Evolutionary conservation across 2,797 vertebrate species (phyloP), one percentile per base, ranked within the genome.

Genomic region (Tiaroga cobitis): DNA sequence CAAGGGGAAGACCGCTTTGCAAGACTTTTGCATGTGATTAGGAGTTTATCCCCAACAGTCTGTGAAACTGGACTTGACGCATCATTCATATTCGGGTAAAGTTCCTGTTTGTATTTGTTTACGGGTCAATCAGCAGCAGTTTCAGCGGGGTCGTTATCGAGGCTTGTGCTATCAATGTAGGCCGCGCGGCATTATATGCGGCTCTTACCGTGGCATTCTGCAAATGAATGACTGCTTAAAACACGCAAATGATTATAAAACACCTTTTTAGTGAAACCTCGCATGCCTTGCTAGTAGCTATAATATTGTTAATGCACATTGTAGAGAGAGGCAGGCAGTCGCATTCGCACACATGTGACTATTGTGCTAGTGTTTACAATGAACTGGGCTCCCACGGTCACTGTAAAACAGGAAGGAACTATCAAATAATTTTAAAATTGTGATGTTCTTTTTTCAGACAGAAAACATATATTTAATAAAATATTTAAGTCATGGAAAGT

Each of bases 11-110:
- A 83, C 83, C 86, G 92, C 92, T 92, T 89, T 90, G 16, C 91
- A 88, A 90, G 82, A 92, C 87, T 92, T 92, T 92, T 84, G 72
- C 72, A 91, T 89, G 86, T 91, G 87, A 84, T 90, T 90, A 88
- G 69, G 67, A 83, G 82, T 91, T 87, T 88, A 88, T 81, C 90
- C 90, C 87, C 29, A 79, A 56, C 29, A 85, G 87, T 89, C 88
- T 91, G 90, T 91, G 91, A 86, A 93, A 93, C 92, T 94, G 94
- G 94, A 95, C 94, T 93, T 93, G 89, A 92, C 93, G 86, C 91
- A 93, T 90, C 92, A 91, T 90, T 80, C 87, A 89, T 91, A 94
- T 93, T 91, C 90, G 92, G 94, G 94, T 95, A 95, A 87, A 95
- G 94, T 39, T 26, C 5, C n/a, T 7, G 78, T 75, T 70, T 46